A percentile compares a stretch with the other conserved stretches of the same genome.
Conservation (phyloP, 2,888 invertebrate species). For the Seira sanloemensis region DNA sequence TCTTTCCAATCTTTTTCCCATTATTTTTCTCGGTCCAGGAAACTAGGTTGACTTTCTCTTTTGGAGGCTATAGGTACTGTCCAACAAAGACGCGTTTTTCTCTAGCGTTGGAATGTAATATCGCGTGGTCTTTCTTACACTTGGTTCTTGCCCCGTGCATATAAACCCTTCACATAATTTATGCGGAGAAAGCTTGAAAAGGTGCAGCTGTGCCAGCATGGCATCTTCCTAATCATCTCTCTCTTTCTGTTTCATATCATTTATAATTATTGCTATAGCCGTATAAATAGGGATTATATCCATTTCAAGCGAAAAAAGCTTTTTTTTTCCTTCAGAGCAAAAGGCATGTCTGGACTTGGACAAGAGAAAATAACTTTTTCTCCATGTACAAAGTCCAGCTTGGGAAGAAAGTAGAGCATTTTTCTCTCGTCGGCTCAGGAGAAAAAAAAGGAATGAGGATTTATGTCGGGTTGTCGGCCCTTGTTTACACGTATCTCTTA, state of each 20-base stretch:
- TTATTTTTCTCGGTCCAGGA: neutral
- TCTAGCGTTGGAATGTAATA: neutral
- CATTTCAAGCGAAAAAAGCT: neutral
- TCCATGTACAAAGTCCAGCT: neutral
- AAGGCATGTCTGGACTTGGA: neutral
- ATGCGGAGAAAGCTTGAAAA: neutral
- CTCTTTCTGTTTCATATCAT: neutral
- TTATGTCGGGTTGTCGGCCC: constrained; percentile 61
- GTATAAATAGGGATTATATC: too few relatives aligned
- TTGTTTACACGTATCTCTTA: constrained; percentile 56
- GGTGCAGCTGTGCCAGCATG: neutral
- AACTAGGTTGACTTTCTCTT: neutral
- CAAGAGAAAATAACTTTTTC: neutral
- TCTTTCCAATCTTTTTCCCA: neutral
- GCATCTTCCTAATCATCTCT: neutral
- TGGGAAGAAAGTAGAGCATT: constrained; percentile 30
- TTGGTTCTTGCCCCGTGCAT: neutral
- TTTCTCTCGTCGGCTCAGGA: neutral
- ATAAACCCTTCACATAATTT: neutral
- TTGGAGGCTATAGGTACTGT: neutral
- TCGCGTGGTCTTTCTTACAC: neutral
- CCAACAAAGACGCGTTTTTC: too few relatives aligned
- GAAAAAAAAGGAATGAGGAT: constrained; percentile 61
- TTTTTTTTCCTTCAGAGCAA: neutral
- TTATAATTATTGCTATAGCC: too few relatives aligned